Evolutionary conservation across 1,140 invertebrate species (phyloP).

Genomic region (Battus philenor): DNA sequence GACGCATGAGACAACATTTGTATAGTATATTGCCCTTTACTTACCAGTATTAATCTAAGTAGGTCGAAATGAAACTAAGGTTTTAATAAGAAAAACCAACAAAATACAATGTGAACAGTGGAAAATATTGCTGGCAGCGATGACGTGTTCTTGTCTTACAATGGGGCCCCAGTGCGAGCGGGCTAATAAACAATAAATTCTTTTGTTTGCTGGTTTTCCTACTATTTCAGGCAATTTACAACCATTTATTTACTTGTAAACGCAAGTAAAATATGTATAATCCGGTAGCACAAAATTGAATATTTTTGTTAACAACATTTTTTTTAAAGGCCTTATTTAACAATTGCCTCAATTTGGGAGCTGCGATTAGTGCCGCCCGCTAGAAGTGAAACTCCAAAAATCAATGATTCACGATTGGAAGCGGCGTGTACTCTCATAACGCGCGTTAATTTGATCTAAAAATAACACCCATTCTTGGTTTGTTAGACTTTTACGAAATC

Average conservation of each 20-base stretch:
- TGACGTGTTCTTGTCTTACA: constrained; percentile 36
- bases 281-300: too few relatives aligned
- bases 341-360: too few relatives aligned
- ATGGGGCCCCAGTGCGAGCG: constrained; percentile 19
- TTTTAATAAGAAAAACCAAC: constrained; percentile 61
- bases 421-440: constrained; percentile 57
- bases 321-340: too few relatives aligned
- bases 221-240: too few relatives aligned
- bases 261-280: too few relatives aligned
- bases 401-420: constrained; percentile 58
- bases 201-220: too few relatives aligned
- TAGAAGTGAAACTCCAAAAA: constrained; percentile 23
- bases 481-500: constrained; percentile 69
- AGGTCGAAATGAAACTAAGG: constrained; percentile 45
- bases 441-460: constrained; percentile 72
- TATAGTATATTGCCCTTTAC: constrained; percentile 31
- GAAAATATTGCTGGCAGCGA: constrained; percentile 58
- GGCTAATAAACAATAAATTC: constrained; percentile 19
- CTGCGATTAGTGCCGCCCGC: constrained; percentile 26
- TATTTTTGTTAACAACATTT: too few relatives aligned
- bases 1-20: constrained; percentile 21
- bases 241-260: too few relatives aligned
- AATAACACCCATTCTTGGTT: constrained; percentile 70
- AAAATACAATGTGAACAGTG: constrained; percentile 52
- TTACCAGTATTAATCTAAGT: constrained; percentile 28